Evolutionary conservation across 2,888 invertebrate species (phyloP).

Genomic region (Andrena fulva): DNA sequence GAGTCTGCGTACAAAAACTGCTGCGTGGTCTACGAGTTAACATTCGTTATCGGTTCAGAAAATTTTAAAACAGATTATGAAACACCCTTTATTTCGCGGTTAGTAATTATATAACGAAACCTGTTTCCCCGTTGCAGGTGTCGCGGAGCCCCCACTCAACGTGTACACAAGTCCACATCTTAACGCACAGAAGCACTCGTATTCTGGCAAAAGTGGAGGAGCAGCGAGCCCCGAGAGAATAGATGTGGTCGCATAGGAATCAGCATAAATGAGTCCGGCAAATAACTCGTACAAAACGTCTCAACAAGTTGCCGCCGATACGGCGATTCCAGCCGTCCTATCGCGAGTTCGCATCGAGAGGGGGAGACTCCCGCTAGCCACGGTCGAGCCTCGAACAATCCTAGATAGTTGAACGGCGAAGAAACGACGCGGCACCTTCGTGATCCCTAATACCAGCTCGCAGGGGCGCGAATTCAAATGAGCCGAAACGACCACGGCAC

Average conservation of each 20-base stretch:
- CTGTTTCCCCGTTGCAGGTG: no score
- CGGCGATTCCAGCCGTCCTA: background rate
- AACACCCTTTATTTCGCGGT: no score
- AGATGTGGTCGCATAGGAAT: background rate
- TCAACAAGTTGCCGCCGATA: background rate
- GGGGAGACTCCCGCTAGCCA: background rate
- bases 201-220: no score
- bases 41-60: no score
- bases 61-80: no score
- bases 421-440: slow-evolving; percentile 59
- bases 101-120: no score
- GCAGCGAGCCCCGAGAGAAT: no score
- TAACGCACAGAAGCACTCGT: no score
- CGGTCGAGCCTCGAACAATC: slow-evolving; percentile 11
- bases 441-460: slow-evolving; percentile 66
- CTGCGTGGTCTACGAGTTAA: background rate
- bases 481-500: slow-evolving; percentile 63
- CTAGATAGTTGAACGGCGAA: slow-evolving; percentile 13
- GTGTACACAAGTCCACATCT: no score
- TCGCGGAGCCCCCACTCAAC: no score
- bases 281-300: background rate
- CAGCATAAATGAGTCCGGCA: background rate
- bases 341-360: slow-evolving; percentile 5
- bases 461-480: slow-evolving; percentile 72
- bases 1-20: background rate